These are phyloP conservation scores for Pristionchus arcanus DNA, from an alignment of 2,888 invertebrate species.

Conservation along the genomic window DNA sequence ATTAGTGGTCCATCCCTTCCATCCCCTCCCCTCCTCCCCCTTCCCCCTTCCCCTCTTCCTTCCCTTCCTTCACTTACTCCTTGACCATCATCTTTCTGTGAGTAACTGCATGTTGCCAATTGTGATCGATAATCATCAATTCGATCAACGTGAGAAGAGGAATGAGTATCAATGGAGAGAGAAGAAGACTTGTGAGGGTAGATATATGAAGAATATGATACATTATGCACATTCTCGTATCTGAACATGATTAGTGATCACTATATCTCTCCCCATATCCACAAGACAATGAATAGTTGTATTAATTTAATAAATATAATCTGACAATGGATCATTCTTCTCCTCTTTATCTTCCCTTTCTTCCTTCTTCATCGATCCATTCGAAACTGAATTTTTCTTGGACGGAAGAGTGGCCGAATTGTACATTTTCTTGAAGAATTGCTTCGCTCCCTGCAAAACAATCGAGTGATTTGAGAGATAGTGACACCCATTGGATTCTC, in stretches of 20 bases:
- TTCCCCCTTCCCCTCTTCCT: background rate
- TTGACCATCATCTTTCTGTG: background rate
- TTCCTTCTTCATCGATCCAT: conserved; percentile 55
- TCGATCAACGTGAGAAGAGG: conserved; percentile 25
- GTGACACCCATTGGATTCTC: background rate
- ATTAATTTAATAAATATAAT: conserved; percentile 55
- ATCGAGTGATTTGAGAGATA: conserved; percentile 22
- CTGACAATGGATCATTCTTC: conserved; percentile 48
- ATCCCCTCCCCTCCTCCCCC: background rate
- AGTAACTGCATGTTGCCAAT: conserved; percentile 18
- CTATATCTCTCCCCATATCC: conserved; percentile 28
- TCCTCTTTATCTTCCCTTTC: conserved; percentile 37
- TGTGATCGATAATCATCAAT: conserved; percentile 53
- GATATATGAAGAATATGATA: conserved; percentile 48
- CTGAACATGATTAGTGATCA: background rate
- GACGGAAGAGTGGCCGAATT: conserved; percentile 73
- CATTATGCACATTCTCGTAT: conserved; percentile 50
- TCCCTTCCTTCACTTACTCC: background rate
- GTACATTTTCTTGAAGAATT: conserved; percentile 76
- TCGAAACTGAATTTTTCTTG: conserved; percentile 59
- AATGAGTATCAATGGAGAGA: conserved; percentile 42
- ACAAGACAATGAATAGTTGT: conserved; percentile 57
- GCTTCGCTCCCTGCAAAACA: conserved; percentile 66
- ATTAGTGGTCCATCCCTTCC: no score
- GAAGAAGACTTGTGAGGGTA: conserved; percentile 27